Base-by-base conservation (phyloP, 2,888 invertebrate species). In the Tridacna gigas region DNA sequence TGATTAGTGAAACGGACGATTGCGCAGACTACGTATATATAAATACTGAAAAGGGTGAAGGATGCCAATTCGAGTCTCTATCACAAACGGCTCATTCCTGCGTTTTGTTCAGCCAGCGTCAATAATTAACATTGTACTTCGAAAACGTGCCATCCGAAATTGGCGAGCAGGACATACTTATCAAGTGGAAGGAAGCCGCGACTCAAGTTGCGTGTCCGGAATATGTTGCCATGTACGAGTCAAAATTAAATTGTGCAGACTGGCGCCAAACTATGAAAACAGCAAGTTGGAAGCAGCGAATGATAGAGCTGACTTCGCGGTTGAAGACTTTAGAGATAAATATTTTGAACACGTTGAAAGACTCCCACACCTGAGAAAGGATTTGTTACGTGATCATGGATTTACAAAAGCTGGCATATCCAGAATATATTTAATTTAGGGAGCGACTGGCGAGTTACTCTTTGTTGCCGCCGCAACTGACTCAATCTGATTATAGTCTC, bases 111-210 rank as follows among this genome's bases (percentile, higher is more conserved):
- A 51, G 18, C 18, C 18, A 18, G 61, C 61, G 61, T n/a, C n/a
- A 61, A 61, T 22, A 61, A 61, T 20, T 61, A 61, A 61, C 11
- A n/a, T n/a, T n/a, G n/a, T n/a, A n/a, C n/a, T n/a, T n/a, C n/a
- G n/a, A n/a, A n/a, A n/a, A n/a, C n/a, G 18, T 7, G 18, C 18
- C n/a, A n/a, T n/a, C n/a, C n/a, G n/a, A n/a, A n/a, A n/a, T n/a
- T n/a, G n/a, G n/a, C n/a, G n/a, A 61, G 22, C 61, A 61, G n/a
- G 7, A 7, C 61, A 61, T 61, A 61, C 22, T 61, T 7, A 61
- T 22, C 22, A 61, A 63, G n/a, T 75, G 75, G 75, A 75, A 28
- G 28, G 75, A 75, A 75, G 4, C 75, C 13, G 45, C 51, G 26
- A 26, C 37, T 61, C 20, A 56, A 22, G 7, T 75, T 18, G 11